Evolutionary conservation across 2,888 invertebrate species (phyloP), one percentile per base, ranked within the genome.

Genomic region (Sylvicola cinctus): DNA sequence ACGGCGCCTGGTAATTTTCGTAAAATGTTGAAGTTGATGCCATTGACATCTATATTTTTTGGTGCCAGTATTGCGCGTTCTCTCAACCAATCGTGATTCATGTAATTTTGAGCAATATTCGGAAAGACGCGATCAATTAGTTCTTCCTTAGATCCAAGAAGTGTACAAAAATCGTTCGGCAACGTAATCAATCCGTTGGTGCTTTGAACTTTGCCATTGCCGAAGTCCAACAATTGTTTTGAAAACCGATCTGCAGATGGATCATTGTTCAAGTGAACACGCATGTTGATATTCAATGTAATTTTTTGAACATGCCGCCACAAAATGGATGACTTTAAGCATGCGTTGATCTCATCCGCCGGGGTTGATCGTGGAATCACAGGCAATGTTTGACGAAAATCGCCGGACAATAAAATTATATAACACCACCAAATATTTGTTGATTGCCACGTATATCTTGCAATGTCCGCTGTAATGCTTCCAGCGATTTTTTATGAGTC

Each of bases 351-450:
- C 27, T 44, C 45, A 42, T 45, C 46, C n/a, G 45, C 44, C 2
- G 37, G 17, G 3, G 48, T 44, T 25, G 41, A 42, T 36, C 41
- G 33, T 29, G 42, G 36, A 29, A 47, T 42, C 6, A 46, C 42
- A 28, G 46, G 46, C 16, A 49, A 35, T 17, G 46, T 49, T 38
- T 50, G 46, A 6, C 43, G 36, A 37, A 47, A 49, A 43, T 48
- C 48, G 35, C 46, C 48, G n/a, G 44, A 34, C 17, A 46, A 39
- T 31, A 46, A 30, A 23, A 48, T 36, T n/a, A n/a, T 14, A 42
- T 17, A 20, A 37, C 38, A 7, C 45, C 45, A 30, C 46, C 35
- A 26, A 39, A 32, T n/a, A 12, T 14, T 32, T 26, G 11, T 8
- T 14, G 8, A 26, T 40, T 35, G 17, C 17, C 33, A 16, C 44